These are phyloP conservation scores for Coptodon rendalli DNA, from an alignment of 2,113 vertebrate species.

Conservation along the genomic window DNA sequence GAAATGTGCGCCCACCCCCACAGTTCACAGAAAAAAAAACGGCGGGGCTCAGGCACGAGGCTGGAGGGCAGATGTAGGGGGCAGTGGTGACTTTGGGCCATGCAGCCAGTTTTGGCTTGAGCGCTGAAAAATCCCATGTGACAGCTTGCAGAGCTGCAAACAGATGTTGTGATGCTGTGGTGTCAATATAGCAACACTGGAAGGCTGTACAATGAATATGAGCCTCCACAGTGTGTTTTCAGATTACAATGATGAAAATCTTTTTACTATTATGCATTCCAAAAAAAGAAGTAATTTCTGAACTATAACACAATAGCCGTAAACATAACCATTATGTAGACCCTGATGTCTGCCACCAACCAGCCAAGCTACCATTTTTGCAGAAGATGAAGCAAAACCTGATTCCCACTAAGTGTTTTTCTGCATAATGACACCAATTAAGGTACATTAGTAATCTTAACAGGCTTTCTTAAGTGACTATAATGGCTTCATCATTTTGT, in stretches of 20 bases:
- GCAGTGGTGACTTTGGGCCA: slow-evolving; percentile 39
- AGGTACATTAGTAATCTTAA: slow-evolving; percentile 30
- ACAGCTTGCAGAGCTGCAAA: slow-evolving; percentile 11
- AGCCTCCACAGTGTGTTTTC: not conserved
- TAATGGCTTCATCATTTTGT: slow-evolving; percentile 27
- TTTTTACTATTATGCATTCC: not conserved
- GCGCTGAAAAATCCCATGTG: not conserved
- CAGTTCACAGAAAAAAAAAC: not conserved
- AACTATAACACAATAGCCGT: not conserved
- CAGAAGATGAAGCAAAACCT: not conserved
- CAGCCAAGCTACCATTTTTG: not conserved
- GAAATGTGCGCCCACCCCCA: not conserved
- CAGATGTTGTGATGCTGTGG: slow-evolving; percentile 24
- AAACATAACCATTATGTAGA: not conserved
- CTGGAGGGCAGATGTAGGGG: slow-evolving; percentile 39
- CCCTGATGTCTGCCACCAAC: not conserved
- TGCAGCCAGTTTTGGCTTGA: slow-evolving; percentile 12
- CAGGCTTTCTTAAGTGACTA: slow-evolving; percentile 27
- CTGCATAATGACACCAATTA: slow-evolving; percentile 36
- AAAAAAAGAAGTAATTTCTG: not conserved
- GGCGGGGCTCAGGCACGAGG: not conserved
- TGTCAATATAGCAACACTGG: not conserved
- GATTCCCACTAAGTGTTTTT: slow-evolving; percentile 8
- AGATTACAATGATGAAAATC: not conserved
- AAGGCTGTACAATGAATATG: not conserved